Conservation (phyloP, 2,113 vertebrate genomes). For the Oreochromis spilurus region DNA sequence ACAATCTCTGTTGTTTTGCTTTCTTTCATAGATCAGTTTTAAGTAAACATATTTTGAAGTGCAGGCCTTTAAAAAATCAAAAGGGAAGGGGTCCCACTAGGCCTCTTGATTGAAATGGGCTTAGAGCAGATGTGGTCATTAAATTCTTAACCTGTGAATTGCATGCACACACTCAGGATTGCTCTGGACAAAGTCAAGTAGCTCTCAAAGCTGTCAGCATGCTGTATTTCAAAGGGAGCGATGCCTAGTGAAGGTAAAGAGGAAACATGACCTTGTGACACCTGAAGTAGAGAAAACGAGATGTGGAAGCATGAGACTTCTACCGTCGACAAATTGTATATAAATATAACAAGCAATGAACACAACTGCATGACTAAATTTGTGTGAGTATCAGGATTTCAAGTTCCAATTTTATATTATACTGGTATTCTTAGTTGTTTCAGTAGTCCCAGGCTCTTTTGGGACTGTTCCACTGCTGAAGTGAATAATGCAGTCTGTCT, state of each 20-base stretch:
- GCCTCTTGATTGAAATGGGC: conserved; percentile 18
- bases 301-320: neutral
- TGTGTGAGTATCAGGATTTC: neutral
- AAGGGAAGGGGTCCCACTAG: neutral
- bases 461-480: neutral
- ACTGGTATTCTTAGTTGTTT: neutral
- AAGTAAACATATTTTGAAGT: conserved; percentile 48
- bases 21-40: conserved; percentile 26
- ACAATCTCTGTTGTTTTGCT: conserved; percentile 26
- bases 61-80: neutral
- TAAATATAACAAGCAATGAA: neutral
- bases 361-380: neutral
- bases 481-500: neutral
- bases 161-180: neutral
- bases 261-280: neutral
- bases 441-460: neutral
- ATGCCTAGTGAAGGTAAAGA: neutral
- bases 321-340: neutral
- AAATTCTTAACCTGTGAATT: conserved; percentile 15
- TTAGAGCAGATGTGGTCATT: conserved; percentile 33
- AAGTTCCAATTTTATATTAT: neutral
- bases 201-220: conserved; percentile 10
- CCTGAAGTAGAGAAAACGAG: neutral
- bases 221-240: neutral
- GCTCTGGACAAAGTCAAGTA: conserved; percentile 14